Evolutionary conservation across 2,113 vertebrate genomes (phyloP).

Genomic region (Illadopsis cleaveri): DNA sequence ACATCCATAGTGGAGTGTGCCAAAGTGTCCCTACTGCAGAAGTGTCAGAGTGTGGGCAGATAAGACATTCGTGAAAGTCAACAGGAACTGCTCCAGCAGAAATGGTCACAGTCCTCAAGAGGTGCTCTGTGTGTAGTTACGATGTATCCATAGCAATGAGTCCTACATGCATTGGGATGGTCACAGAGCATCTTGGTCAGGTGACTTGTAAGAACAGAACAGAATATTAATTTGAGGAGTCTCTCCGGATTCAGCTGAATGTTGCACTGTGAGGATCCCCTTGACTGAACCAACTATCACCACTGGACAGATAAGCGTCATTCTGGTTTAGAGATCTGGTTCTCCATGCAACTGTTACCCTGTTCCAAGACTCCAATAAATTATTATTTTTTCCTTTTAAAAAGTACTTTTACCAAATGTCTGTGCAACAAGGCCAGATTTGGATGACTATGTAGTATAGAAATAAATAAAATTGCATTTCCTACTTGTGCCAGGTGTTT

Average conservation of each 20-base stretch:
- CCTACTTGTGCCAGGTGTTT: background rate
- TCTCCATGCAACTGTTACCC: background rate
- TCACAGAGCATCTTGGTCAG: fast-evolving
- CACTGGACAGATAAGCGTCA: background rate
- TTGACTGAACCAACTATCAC: fast-evolving
- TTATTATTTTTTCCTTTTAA: background rate
- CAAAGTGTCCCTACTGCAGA: background rate
- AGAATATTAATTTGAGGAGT: background rate
- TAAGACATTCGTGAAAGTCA: background rate
- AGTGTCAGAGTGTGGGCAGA: background rate
- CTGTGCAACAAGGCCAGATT: background rate
- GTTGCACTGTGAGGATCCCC: background rate
- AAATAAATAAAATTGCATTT: background rate
- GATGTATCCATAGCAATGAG: background rate
- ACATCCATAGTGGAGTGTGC: background rate
- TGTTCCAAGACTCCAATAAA: background rate
- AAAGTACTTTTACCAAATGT: background rate
- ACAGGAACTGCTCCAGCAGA: background rate
- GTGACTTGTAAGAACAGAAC: background rate
- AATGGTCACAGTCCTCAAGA: background rate
- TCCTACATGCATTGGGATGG: background rate
- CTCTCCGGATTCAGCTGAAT: background rate
- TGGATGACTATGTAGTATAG: background rate
- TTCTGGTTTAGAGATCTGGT: background rate
- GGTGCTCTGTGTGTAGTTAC: background rate